A percentile compares a stretch with the other conserved stretches of the same genome.
These are phyloP conservation scores for Lysiphlebus fabarum DNA, from an alignment of 1,140 invertebrate genomes.

Conservation along the genomic window DNA sequence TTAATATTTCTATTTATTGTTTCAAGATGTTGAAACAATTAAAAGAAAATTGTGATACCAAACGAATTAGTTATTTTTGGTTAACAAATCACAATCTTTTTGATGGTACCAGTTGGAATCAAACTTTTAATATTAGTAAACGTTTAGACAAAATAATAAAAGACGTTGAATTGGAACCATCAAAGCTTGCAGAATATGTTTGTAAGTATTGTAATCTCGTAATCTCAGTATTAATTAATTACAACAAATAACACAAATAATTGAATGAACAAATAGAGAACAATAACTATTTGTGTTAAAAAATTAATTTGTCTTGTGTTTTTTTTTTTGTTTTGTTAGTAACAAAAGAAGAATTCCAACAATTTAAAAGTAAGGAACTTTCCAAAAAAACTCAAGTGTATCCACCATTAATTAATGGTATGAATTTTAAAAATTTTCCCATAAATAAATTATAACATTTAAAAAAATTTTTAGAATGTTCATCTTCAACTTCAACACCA, in stretches of 20 bases:
- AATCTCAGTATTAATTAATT: too few species aligned
- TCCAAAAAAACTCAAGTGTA: too few species aligned
- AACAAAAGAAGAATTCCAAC: conserved; percentile 4
- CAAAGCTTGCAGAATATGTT: conserved; percentile 26
- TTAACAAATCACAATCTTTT: conserved; percentile 33
- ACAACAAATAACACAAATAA: neutral
- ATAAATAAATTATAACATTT: too few species aligned
- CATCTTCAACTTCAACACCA: too few species aligned
- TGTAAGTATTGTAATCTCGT: too few species aligned
- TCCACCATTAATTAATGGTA: neutral
- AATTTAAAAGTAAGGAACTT: neutral
- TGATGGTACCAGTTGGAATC: neutral
- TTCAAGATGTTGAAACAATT: conserved; percentile 37
- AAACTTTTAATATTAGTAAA: conserved; percentile 22
- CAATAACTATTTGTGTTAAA: neutral
- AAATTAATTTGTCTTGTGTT: neutral
- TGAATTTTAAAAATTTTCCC: neutral
- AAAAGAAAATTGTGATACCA: conserved; percentile 6
- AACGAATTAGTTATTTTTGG: conserved; percentile 32
- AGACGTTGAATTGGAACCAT: conserved; percentile 18
- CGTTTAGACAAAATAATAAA: conserved; percentile 29
- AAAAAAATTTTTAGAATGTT: too few species aligned
- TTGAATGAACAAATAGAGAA: too few species aligned
- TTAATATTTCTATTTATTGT: too few species aligned
- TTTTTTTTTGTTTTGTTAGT: conserved; percentile 11